phyloP scores from a whole-genome alignment of 2,113 vertebrate species.

The Hemiscyllium ocellatum region DNA sequence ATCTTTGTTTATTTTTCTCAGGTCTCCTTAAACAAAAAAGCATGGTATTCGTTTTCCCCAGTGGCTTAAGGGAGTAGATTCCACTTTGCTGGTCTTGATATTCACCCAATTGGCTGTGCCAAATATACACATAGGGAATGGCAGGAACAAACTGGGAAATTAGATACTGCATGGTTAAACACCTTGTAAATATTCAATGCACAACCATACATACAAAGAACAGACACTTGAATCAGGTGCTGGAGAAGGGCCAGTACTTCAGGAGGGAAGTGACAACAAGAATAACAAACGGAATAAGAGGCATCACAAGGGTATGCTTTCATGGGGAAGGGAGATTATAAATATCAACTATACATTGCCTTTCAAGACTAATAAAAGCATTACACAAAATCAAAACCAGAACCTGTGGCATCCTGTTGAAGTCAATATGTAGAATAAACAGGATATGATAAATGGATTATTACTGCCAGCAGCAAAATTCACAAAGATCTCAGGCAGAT shows the following conservation, averaged over 20 bases:
- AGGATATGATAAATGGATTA: neutral
- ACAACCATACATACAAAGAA: neutral
- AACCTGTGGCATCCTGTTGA: conserved; percentile 10
- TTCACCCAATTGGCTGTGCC: neutral
- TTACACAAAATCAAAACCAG: neutral
- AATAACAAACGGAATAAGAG: neutral
- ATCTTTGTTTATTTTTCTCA: neutral
- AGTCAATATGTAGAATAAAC: neutral
- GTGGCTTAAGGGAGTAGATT: neutral
- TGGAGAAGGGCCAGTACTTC: neutral
- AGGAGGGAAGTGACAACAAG: neutral
- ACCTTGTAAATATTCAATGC: neutral
- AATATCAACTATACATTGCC: neutral
- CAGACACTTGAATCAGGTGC: neutral
- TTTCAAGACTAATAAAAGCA: neutral
- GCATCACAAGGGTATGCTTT: neutral
- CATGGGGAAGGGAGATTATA: neutral
- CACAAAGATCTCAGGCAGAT: neutral
- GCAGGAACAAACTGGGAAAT: neutral
- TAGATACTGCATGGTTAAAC: neutral
- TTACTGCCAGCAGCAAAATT: neutral
- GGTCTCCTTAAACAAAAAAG: neutral
- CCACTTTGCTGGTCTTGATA: neutral
- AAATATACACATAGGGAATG: neutral
- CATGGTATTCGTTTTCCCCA: neutral